Conservation (phyloP, 1,140 invertebrate species). For the Hycleus cichorii region DNA sequence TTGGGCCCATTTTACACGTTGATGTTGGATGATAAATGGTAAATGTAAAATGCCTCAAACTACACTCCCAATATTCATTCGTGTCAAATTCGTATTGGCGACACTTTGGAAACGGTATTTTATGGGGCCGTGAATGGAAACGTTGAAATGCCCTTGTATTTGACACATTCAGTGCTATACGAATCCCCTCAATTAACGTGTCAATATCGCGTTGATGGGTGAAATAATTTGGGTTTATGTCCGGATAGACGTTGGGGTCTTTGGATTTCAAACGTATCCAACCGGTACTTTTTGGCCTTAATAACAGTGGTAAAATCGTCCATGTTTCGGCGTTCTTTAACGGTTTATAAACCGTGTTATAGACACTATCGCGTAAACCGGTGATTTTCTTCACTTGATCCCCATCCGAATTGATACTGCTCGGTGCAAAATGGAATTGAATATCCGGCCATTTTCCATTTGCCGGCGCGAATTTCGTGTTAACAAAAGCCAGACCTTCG, state of each 20-base stretch:
- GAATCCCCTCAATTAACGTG: constrained; percentile 70
- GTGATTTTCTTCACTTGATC: constrained; percentile 51
- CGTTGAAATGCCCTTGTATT: constrained; percentile 71
- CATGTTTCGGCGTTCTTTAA: constrained; percentile 70
- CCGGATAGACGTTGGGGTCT: constrained; percentile 74
- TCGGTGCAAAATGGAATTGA: constrained; percentile 79
- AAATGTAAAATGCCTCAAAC: constrained; percentile 71
- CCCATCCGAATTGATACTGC: constrained; percentile 64
- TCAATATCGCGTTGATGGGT: constrained; percentile 69
- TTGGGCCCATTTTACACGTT: constrained; percentile 82
- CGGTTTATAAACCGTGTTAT: constrained; percentile 78
- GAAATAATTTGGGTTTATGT: constrained; percentile 90
- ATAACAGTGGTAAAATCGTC: constrained; percentile 70
- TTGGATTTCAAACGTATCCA: constrained; percentile 67
- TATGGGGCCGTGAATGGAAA: constrained; percentile 69
- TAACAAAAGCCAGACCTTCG: constrained; percentile 76
- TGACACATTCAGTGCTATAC: constrained; percentile 70
- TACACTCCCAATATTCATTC: constrained; percentile 83
- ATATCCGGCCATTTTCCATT: constrained; percentile 73
- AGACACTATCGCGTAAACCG: constrained; percentile 70
- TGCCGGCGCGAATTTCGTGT: constrained; percentile 70
- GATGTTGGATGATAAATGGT: constrained; percentile 81
- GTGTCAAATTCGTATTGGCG: constrained; percentile 60
- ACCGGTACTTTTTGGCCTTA: constrained; percentile 77
- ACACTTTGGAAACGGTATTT: constrained; percentile 74